These are phyloP conservation scores for Falco biarmicus DNA, from an alignment of 2,797 vertebrate genomes.

Conservation along the genomic window DNA sequence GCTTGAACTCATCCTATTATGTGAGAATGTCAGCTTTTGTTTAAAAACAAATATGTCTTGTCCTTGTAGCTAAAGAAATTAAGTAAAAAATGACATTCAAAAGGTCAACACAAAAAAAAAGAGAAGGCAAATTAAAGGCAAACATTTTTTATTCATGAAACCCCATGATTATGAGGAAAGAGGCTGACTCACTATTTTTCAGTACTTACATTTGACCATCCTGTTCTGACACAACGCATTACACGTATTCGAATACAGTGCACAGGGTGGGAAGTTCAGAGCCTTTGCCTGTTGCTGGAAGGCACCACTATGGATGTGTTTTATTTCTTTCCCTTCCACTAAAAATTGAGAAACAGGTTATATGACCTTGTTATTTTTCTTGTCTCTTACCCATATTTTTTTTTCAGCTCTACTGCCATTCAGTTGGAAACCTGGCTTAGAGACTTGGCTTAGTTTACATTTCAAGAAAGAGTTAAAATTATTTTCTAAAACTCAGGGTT, in stretches of 20 bases:
- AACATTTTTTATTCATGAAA: background rate
- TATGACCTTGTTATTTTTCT: background rate
- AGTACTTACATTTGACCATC: background rate
- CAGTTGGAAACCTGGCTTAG: background rate
- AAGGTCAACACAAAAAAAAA: background rate
- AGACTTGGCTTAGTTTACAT: background rate
- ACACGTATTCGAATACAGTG: background rate
- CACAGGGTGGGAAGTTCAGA: background rate
- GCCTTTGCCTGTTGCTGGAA: background rate
- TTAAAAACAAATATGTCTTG: background rate
- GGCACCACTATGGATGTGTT: background rate
- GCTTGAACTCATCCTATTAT: background rate
- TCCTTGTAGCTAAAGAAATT: background rate
- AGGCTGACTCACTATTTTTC: background rate
- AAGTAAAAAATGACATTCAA: background rate
- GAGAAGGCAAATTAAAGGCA: background rate
- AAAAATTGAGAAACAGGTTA: background rate
- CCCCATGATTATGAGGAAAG: background rate
- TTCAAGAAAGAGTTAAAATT: background rate
- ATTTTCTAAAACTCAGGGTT: background rate
- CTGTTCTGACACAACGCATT: background rate
- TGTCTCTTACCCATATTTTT: background rate
- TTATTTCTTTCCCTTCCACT: background rate
- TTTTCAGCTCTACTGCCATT: background rate
- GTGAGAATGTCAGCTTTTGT: background rate